These are phyloP conservation scores for Scortum barcoo DNA, from an alignment of 2,113 vertebrate genomes.

Conservation along the genomic window DNA sequence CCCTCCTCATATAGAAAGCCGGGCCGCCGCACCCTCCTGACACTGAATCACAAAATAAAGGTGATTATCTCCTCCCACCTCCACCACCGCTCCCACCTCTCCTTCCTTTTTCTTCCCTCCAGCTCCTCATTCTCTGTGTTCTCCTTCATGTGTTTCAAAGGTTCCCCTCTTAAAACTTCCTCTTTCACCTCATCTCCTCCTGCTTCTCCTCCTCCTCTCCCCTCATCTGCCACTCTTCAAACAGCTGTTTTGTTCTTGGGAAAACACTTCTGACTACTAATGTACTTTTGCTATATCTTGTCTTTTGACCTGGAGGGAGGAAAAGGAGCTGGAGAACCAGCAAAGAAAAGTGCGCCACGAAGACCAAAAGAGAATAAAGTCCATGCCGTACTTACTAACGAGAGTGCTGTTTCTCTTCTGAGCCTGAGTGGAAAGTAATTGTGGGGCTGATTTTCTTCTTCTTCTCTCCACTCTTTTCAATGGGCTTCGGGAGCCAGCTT, in stretches of 20 bases:
- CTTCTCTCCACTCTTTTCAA: conserved; percentile 68
- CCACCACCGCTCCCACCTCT: conserved; percentile 50
- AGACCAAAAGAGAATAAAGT: conserved; percentile 23
- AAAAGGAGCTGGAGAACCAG: not conserved
- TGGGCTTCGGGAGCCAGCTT: conserved; percentile 76
- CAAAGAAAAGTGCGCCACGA: not conserved
- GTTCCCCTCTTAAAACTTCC: conserved; percentile 54
- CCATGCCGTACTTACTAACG: conserved; percentile 32
- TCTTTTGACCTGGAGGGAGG: conserved; percentile 23
- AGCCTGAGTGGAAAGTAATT: conserved; percentile 54
- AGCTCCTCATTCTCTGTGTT: conserved; percentile 56
- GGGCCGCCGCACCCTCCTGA: conserved; percentile 2
- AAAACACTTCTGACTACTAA: conserved; percentile 53
- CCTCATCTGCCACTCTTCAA: conserved; percentile 49
- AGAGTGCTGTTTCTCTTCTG: conserved; percentile 44
- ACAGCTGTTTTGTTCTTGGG: conserved; percentile 62
- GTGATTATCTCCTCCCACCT: conserved; percentile 71
- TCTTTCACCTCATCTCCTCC: conserved; percentile 44
- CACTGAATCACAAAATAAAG: conserved; percentile 78
- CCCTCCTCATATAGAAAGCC: conserved; percentile 53
- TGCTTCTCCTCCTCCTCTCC: conserved; percentile 50
- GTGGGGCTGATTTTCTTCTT: conserved; percentile 66
- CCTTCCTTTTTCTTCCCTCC: conserved; percentile 52
- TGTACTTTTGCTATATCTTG: conserved; percentile 13
- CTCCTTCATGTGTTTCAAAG: conserved; percentile 79